A percentile compares a stretch with the other conserved stretches of the same genome.
phyloP scores from a whole-genome alignment of 2,888 invertebrate species.

The Drosophila diplacantha region DNA sequence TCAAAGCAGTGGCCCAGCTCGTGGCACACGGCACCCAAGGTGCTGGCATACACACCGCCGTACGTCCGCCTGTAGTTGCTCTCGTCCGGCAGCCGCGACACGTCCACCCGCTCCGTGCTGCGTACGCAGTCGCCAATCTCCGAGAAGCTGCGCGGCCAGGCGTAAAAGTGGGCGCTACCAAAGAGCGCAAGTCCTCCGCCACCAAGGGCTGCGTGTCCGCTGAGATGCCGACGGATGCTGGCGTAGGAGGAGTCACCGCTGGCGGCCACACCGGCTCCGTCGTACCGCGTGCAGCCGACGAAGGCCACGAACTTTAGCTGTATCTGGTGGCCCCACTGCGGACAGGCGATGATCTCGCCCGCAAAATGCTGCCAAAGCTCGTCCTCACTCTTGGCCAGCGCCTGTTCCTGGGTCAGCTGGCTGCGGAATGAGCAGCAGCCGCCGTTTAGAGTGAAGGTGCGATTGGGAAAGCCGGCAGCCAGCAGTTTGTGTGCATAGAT shows the following conservation, averaged over 20 bases:
- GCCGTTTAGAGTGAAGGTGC: conserved; percentile 89
- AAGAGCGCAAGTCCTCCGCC: conserved; percentile 94
- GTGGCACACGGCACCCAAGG: conserved; percentile 93
- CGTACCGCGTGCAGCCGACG: conserved; percentile 90
- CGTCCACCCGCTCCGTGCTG: conserved; percentile 82
- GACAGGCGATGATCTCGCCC: conserved; percentile 87
- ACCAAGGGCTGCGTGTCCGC: conserved; percentile 93
- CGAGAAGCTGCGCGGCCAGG: conserved; percentile 88
- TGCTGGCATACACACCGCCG: conserved; percentile 93
- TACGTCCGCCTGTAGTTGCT: conserved; percentile 92
- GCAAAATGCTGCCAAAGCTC: conserved; percentile 91
- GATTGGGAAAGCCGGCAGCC: conserved; percentile 83
- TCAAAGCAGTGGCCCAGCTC: conserved; percentile 95
- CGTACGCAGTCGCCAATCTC: conserved; percentile 81
- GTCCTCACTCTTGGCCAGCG: conserved; percentile 85
- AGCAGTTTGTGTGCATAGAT: conserved; percentile 91
- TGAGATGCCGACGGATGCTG: conserved; percentile 83
- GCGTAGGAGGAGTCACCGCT: conserved; percentile 82
- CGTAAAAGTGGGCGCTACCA: conserved; percentile 92
- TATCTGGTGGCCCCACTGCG: conserved; percentile 76
- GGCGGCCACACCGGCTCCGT: conserved; percentile 81
- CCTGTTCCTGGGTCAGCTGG: conserved; percentile 83
- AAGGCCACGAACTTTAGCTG: conserved; percentile 91
- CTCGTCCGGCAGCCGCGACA: conserved; percentile 89
- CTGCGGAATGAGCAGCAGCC: conserved; percentile 87